Base-by-base conservation (phyloP, 2,888 invertebrate genomes). In the Acrobasis consociella region DNA sequence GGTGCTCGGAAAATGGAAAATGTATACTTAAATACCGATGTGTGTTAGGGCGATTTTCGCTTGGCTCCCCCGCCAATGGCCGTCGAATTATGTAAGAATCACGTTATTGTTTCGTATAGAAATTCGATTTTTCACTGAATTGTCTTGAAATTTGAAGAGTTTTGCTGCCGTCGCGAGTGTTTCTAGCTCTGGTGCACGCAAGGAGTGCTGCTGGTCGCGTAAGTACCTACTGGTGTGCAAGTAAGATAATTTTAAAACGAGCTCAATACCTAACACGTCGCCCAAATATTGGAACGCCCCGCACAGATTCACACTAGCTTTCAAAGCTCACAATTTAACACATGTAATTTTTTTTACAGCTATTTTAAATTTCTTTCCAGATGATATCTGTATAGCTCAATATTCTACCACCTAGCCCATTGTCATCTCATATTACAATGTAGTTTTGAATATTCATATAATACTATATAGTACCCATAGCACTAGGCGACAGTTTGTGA, bases 71-170 rank as follows among this genome's bases (percentile, higher is more conserved):
- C 70, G 76, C 73, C 72, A 82, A 88, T 88, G 89, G 88, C 89
- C 82, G 87, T 76, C 80, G 78, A 77, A 86, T 91, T 91, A 91
- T 91, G 89, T 91, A 91, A 91, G 88, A 87, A 77, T 80, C 81
- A 76, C 81, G 82, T 85, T 88, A 86, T 87, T 89, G 84, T 87
- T 83, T 76, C 78, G 74, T 70, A 70, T 71, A 72, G 75, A 72
- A 73, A 67, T 64, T 63, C 68, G 66, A 13, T 39, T 60, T 38
- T 60, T 42, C 8, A n/a, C 9, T 38, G 10, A 16, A 60, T 42
- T 31, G 22, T 2, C 49, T 42, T 52, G 42, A 10, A 9, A 16
- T 60, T 60, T 50, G 5, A 38, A 8, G 37, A 11, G 9, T 50
- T 38, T 63, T 64, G 62, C 49, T 62, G 50, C 65, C 64, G 52